phyloP scores from a whole-genome alignment of 2,113 vertebrate genomes.

The Clarias batrachus region DNA sequence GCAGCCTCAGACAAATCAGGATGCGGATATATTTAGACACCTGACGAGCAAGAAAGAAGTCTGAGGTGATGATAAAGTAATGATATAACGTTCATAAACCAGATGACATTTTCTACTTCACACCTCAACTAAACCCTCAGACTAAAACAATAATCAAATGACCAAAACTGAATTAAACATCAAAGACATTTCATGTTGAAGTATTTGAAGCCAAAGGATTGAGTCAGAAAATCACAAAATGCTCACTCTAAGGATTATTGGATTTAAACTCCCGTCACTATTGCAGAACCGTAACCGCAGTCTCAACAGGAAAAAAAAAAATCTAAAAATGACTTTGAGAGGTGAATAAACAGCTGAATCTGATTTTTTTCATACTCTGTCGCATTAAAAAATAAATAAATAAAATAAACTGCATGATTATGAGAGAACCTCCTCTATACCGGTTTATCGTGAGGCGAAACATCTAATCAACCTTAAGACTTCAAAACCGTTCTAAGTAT shows the following conservation, averaged over 20 bases:
- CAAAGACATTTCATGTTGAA: too few species aligned
- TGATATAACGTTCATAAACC: background rate
- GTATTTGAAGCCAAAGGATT: too few species aligned
- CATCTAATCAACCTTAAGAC: background rate
- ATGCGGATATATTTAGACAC: background rate
- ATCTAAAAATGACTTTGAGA: background rate
- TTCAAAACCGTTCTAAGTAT: background rate
- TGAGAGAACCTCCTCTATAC: too few species aligned
- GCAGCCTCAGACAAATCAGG: background rate
- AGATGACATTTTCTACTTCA: too few species aligned
- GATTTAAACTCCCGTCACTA: too few species aligned
- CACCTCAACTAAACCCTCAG: too few species aligned
- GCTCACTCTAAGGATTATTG: too few species aligned
- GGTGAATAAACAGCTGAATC: background rate
- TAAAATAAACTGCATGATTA: background rate
- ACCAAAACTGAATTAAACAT: too few species aligned
- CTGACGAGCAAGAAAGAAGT: background rate
- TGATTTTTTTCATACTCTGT: background rate
- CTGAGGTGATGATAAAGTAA: background rate
- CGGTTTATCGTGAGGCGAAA: background rate
- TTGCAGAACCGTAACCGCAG: too few species aligned
- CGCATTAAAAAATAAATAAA: background rate
- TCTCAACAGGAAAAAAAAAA: too few species aligned
- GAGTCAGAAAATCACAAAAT: too few species aligned
- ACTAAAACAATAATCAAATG: too few species aligned